These are phyloP conservation scores for Drosophila kambysellisi DNA, from an alignment of 2,888 invertebrate species.

Conservation along the genomic window DNA sequence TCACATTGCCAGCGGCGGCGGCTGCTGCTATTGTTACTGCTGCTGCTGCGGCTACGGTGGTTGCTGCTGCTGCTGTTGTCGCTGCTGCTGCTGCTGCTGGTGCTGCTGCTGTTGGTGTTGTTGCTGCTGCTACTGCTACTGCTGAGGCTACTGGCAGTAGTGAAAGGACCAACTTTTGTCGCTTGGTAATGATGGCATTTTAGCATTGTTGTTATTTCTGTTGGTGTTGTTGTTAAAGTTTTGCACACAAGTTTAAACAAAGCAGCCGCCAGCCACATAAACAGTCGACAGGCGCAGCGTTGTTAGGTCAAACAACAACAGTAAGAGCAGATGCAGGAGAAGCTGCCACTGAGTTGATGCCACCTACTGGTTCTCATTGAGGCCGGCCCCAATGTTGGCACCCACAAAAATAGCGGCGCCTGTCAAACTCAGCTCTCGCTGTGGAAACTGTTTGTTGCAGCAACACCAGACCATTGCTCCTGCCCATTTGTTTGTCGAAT, in stretches of 20 bases:
- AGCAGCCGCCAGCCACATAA: conserved; percentile 81
- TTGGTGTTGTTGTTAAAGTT: conserved; percentile 71
- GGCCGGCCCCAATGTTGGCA: conserved; percentile 45
- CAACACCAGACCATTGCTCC: conserved; percentile 15
- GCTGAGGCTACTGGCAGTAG: conserved; percentile 43
- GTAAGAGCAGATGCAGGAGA: conserved; percentile 56
- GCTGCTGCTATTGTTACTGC: conserved; percentile 65
- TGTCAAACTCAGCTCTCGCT: conserved; percentile 58
- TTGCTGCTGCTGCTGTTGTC: conserved; percentile 32
- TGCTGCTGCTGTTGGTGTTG: conserved; percentile 16
- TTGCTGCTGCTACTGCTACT: conserved; percentile 16
- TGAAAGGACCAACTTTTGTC: conserved; percentile 80
- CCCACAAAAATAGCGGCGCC: conserved; percentile 61
- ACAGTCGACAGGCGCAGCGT: conserved; percentile 76
- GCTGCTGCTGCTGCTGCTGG: conserved; percentile 38
- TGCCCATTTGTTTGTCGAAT: conserved; percentile 47
- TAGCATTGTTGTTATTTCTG: conserved; percentile 66
- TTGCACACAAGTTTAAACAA: conserved; percentile 80
- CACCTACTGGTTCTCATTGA: conserved; percentile 36
- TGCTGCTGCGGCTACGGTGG: conserved; percentile 40
- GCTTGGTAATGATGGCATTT: conserved; percentile 81
- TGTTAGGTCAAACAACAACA: conserved; percentile 72
- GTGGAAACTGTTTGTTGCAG: conserved; percentile 23
- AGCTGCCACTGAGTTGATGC: conserved; percentile 28
- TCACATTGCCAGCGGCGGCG: conserved; percentile 56